Evolutionary conservation across 2,113 vertebrate genomes (phyloP), one percentile per base, ranked within the genome.

Genomic region (Capricornis sumatraensis): DNA sequence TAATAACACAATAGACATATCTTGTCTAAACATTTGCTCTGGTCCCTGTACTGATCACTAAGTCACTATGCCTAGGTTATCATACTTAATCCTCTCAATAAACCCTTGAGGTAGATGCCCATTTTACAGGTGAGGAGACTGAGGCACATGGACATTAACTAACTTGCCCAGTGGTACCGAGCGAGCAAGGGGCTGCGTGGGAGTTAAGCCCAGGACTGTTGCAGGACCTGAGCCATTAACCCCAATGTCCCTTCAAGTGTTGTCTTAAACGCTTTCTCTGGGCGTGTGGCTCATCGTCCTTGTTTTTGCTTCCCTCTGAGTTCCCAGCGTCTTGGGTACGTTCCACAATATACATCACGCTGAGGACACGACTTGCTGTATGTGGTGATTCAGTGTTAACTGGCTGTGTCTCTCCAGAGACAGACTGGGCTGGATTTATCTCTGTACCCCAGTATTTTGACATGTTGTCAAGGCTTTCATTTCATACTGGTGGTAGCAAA

Each of bases 331-430:
- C 36, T 40, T n/a, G 11, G 0, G 5, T 40, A 5, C 3, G 3
- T 45, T 27, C 82, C 33, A 5, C 11, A 7, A 4, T 5, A 1
- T 0, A 5, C 28, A 19, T 36, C n/a, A 17, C 0, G 7, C 28
- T 0, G 3, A 15, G 52, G 71, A 62, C 45, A 17, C 71, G n/a
- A 17, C 45, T 36, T 43, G 12, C 3, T 76, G 2, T 21, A 1
- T 11, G 0, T 47, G 60, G 47, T 4, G n/a, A 60, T 6, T 30
- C 12, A 9, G 62, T 47, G 33, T 8, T 50, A 27, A 21, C 5
- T 21, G 74, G 45, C 21, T 36, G 6, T 40, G 87, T n/a, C n/a
- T 45, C 36, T 23, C 60, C 45, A 30, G 11, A 21, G 52, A 67
- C 57, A 67, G 28, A 13, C 45, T 17, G 2, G 5, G 25, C 21